Base-by-base conservation (phyloP, 2,797 vertebrate species). In the Knipowitschia caucasica region DNA sequence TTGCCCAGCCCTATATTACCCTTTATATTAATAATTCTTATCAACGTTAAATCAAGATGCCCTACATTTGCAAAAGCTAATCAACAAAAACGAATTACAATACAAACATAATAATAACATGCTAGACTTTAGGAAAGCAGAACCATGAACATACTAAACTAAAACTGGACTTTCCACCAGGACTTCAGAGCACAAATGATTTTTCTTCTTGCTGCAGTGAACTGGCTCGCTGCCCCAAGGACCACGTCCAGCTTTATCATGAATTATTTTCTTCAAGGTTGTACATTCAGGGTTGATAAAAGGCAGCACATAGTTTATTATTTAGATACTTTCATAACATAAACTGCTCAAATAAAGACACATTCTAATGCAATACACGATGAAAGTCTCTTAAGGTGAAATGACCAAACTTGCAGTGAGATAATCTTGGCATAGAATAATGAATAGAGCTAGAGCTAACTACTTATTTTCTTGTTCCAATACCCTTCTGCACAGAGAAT, bases 121-220 rank as follows among this genome's bases (percentile, higher is more conserved):
- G n/a, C n/a, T n/a, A n/a, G n/a, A n/a, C n/a, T n/a, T n/a, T n/a
- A n/a, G n/a, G n/a, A n/a, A n/a, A n/a, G n/a, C 7, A 6, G 1
- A 51, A 14, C 7, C 14, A 50, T 39, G n/a, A 18, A 25, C 1
- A 31, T 2, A 1, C 30, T 14, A 11, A 26, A 31, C 55, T 49
- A 43, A 47, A 43, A 1, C 4, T 3, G 4, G 29, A 21, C 31
- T 55, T n/a, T 27, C 31, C 7, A 15, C 2, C 25, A 33, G 31
- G 27, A 40, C 23, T 30, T 3, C 11, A 5, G 14, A 6, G 11
- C 25, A 18, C 11, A 43, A 39, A 44, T 20, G 5, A 4, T 4
- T 39, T 12, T 50, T 49, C 44, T 52, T 33, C 20, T 29, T 64
- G 43, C 43, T 54, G 45, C 20, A 24, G 10, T 51, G 17, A 23